Percentiles rank a stretch among this genome's conserved stretches.
These are phyloP conservation scores for Lamprotornis superbus DNA, from an alignment of 2,113 vertebrate species.

Conservation along the genomic window DNA sequence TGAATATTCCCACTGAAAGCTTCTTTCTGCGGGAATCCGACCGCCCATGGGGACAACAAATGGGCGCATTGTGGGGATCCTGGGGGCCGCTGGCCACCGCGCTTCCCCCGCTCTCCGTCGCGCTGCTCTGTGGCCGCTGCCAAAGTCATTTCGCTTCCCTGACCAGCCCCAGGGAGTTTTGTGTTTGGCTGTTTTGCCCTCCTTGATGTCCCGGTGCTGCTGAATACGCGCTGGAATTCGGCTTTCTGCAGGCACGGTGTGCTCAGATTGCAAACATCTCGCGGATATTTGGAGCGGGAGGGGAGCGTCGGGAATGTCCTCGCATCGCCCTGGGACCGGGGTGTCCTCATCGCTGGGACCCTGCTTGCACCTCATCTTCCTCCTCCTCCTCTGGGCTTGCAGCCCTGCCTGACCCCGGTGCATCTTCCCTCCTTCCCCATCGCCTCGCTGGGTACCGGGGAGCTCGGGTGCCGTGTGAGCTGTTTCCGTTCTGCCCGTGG, in stretches of 20 bases:
- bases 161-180: background rate
- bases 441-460: background rate
- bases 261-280: background rate
- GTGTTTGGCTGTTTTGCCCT: background rate
- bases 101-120: background rate
- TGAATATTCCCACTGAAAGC: background rate
- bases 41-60: background rate
- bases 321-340: accelerated
- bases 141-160: background rate
- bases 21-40: background rate
- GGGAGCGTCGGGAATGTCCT: background rate
- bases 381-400: background rate
- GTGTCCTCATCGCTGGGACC: accelerated
- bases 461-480: accelerated
- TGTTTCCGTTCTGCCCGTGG: accelerated
- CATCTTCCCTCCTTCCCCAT: background rate
- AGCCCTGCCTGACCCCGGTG: accelerated
- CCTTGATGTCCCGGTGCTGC: background rate
- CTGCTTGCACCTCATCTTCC: background rate
- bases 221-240: background rate
- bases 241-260: background rate
- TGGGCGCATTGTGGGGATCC: background rate
- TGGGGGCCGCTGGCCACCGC: background rate
- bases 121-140: background rate
- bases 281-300: background rate